Evolutionary conservation across 2,888 invertebrate genomes (phyloP), one percentile per base, ranked within the genome.

Genomic region (Strigamia transsilvanica): DNA sequence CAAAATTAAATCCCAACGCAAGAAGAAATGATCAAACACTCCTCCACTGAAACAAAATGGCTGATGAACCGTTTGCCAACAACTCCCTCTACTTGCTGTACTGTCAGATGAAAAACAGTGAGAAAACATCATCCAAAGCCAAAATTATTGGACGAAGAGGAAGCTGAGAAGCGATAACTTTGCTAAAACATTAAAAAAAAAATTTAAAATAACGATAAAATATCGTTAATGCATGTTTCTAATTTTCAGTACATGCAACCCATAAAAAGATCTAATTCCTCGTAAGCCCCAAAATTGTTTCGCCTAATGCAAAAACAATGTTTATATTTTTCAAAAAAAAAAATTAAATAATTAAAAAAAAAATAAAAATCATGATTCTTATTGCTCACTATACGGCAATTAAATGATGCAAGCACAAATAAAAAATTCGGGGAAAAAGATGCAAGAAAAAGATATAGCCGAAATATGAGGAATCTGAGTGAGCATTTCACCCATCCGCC

Each of bases 1-100:
- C 2, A 18, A 18, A 9, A 18, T 15, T n/a, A 18, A 4, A 18
- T 27, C 27, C 27, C 27, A 27, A 2, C 27, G 18, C 18, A 56
- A 18, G 18, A 56, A 56, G 6, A 56, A 56, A 56, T 56, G n/a
- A 56, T 56, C 56, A 9, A n/a, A 46, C 56, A 18, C 56, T 56
- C n/a, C 15, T 15, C 46, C 38, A 5, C 51, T 51, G 32, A 73
- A 73, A 27, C 73, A 73, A 73, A 15, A 73, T 73, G 73, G 73
- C 73, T 73, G 73, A 73, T 73, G 32, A 32, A 73, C 73, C 73
- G 27, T 66, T 66, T 66, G 61, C 21, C 61, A 66, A 66, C 61
- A 66, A 66, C 61, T 66, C 61, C 21, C 61, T 66, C 23, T n/a
- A n/a, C 46, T 46, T n/a, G 46, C 56, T 56, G 56, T 13, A 32